A percentile compares a stretch with the other conserved stretches of the same genome.
These are phyloP conservation scores for Aspidoscelis tigris DNA, from an alignment of 2,113 vertebrate genomes.

Conservation along the genomic window DNA sequence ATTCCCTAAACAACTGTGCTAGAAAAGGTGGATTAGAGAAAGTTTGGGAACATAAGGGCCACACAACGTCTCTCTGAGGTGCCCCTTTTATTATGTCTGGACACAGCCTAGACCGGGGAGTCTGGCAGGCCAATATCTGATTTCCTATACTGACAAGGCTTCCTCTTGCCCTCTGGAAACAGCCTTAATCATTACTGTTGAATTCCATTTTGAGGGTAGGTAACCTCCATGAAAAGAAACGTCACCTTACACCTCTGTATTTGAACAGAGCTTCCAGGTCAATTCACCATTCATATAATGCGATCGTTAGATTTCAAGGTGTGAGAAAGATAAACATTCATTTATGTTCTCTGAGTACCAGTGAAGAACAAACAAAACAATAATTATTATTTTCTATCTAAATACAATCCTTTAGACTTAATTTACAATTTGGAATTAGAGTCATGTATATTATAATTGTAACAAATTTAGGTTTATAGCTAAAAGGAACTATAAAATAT, in stretches of 20 bases:
- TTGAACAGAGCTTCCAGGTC: not conserved
- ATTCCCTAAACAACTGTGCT: too few relatives aligned
- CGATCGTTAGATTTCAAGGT: not conserved
- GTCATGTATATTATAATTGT: constrained; percentile 39
- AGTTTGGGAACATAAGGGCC: too few relatives aligned
- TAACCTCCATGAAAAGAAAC: too few relatives aligned
- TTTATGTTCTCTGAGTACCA: not conserved
- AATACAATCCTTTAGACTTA: constrained; percentile 50
- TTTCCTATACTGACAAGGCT: too few relatives aligned
- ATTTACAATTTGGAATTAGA: constrained; percentile 29
- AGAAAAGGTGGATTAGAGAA: too few relatives aligned
- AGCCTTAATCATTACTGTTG: too few relatives aligned
- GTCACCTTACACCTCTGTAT: not conserved
- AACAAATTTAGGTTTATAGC: constrained; percentile 54
- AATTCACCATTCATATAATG: not conserved
- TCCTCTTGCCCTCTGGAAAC: too few relatives aligned
- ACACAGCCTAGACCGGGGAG: too few relatives aligned
- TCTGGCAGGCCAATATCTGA: too few relatives aligned
- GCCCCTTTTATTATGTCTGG: too few relatives aligned
- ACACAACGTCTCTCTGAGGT: too few relatives aligned
- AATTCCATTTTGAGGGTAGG: too few relatives aligned
- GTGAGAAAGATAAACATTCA: not conserved
- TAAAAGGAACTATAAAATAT: constrained; percentile 36
- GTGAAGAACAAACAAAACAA: constrained; percentile 31
- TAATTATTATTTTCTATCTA: constrained; percentile 4